phyloP scores from a whole-genome alignment of 2,113 vertebrate genomes.

The Tylochromis polylepis region DNA sequence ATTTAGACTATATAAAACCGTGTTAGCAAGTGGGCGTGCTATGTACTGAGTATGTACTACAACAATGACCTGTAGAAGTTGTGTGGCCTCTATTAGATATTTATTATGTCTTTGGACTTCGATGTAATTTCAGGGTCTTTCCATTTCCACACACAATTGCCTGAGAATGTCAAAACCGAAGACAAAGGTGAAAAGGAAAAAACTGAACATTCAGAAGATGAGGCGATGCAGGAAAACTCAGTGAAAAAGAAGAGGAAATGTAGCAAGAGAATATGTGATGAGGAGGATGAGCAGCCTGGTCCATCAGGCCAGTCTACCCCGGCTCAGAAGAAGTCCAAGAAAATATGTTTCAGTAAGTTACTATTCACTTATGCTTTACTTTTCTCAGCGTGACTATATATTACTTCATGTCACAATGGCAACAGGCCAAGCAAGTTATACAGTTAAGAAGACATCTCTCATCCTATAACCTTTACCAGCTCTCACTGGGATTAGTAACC shows the following conservation, averaged over 20 bases:
- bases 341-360: conserved; percentile 29
- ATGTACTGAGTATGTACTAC: not conserved
- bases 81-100: not conserved
- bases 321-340: not conserved
- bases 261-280: not conserved
- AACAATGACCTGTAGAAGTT: not conserved
- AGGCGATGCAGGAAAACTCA: not conserved
- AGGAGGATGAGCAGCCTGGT: conserved; percentile 37
- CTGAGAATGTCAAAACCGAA: not conserved
- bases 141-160: not conserved
- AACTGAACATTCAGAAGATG: not conserved
- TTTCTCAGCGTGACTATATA: not conserved
- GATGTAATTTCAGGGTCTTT: conserved; percentile 40
- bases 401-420: not conserved
- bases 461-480: not conserved
- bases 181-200: not conserved
- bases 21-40: fast-evolving
- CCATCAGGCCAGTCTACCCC: conserved; percentile 30
- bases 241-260: not conserved
- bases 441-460: not conserved
- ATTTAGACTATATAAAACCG: too few relatives aligned
- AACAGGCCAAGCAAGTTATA: not conserved
- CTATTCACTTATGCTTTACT: not conserved
- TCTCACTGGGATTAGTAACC: not conserved
- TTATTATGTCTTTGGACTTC: not conserved